Evolutionary conservation across 2,888 invertebrate species (phyloP).

Genomic region (Saturnia japonica): DNA sequence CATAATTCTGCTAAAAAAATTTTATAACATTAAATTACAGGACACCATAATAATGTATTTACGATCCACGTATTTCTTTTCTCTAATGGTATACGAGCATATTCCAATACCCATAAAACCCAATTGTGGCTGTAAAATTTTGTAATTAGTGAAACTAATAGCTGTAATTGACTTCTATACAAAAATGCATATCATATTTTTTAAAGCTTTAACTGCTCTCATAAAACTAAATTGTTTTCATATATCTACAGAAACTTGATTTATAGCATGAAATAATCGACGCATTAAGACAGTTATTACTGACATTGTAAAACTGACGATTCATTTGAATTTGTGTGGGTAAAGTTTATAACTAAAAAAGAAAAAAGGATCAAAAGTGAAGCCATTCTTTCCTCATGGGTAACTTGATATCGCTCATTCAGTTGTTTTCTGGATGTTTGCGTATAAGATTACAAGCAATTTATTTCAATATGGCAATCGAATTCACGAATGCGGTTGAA

Average conservation of each 20-base stretch:
- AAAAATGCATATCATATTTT: conserved; percentile 61
- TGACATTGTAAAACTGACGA: conserved; percentile 19
- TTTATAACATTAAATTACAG: conserved; percentile 66
- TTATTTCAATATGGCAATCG: conserved; percentile 78
- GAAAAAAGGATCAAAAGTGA: conserved; percentile 61
- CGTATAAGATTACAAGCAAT: conserved; percentile 81
- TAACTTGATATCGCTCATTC: conserved; percentile 79
- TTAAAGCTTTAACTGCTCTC: conserved; percentile 46
- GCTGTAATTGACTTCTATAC: conserved; percentile 66
- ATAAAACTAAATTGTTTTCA: conserved; percentile 55
- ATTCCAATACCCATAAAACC: conserved; percentile 69
- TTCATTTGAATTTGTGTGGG: conserved; percentile 18
- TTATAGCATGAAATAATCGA: conserved; percentile 36
- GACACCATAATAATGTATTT: conserved; percentile 66
- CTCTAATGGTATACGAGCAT: conserved; percentile 59
- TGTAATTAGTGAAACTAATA: conserved; percentile 79
- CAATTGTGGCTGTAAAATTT: conserved; percentile 70
- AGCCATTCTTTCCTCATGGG: conserved; percentile 65
- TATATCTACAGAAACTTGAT: conserved; percentile 39
- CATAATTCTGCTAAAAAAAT: conserved; percentile 39
- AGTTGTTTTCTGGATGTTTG: conserved; percentile 78
- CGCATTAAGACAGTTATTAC: conserved; percentile 33
- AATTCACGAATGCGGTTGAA: conserved; percentile 68
- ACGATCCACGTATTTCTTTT: conserved; percentile 52
- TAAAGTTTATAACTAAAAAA: conserved; percentile 32